A percentile compares a stretch with the other conserved stretches of the same genome.
These are phyloP conservation scores for Monopterus albus DNA, from an alignment of 2,113 vertebrate species.

Conservation along the genomic window DNA sequence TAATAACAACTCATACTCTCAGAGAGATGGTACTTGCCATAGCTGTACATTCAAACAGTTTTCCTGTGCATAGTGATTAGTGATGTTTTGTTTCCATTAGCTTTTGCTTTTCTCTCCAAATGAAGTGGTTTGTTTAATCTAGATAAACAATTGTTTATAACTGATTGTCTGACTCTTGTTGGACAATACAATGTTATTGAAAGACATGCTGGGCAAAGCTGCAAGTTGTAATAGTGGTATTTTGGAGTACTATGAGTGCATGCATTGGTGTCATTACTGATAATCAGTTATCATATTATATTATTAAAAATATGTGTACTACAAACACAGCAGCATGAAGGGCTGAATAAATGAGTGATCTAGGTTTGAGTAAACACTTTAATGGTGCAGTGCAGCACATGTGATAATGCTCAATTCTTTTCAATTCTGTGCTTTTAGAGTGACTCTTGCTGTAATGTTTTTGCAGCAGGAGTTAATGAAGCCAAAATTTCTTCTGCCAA, in stretches of 20 bases:
- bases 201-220: background rate
- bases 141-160: background rate
- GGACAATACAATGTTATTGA: too few relatives aligned
- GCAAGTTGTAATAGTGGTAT: background rate
- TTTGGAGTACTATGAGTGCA: background rate
- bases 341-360: background rate
- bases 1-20: too few relatives aligned
- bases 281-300: background rate
- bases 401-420: constrained; percentile 5
- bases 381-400: background rate
- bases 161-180: too few relatives aligned
- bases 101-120: background rate
- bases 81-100: background rate
- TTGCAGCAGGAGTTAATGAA: constrained; percentile 39
- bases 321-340: background rate
- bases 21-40: too few relatives aligned
- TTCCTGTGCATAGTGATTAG: too few relatives aligned
- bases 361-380: background rate
- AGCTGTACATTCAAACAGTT: too few relatives aligned
- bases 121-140: background rate
- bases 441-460: constrained; percentile 27
- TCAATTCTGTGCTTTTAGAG: background rate
- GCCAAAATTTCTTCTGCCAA: constrained; percentile 39
- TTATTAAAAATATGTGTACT: background rate
- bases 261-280: background rate